phyloP scores from a whole-genome alignment of 2,797 vertebrate genomes.

The Microctenopoma stevenorrisi region DNA sequence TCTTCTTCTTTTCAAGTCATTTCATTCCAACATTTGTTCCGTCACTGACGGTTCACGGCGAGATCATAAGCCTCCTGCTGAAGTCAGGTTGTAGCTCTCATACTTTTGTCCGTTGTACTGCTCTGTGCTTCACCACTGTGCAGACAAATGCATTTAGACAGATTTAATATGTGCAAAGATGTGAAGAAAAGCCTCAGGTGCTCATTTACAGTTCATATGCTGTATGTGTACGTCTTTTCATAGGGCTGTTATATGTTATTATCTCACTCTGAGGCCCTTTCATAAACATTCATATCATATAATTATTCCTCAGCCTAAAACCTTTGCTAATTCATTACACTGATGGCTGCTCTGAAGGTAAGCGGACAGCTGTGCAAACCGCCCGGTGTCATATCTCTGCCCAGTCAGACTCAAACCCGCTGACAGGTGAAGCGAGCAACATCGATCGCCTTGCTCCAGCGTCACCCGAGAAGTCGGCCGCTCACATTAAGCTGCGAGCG shows the following conservation, averaged over 20 bases:
- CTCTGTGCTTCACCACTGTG: constrained; percentile 1
- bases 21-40: constrained; percentile 7
- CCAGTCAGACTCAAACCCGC: no score
- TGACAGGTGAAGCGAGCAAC: no score
- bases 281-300: constrained; percentile 8
- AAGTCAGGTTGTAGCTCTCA: constrained; percentile 2
- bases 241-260: not conserved
- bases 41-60: not conserved
- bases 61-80: constrained; percentile 13
- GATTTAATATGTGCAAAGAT: constrained; percentile 30
- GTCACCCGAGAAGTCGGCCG: no score
- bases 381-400: no score
- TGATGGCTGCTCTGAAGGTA: no score
- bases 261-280: not conserved
- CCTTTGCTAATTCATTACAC: no score
- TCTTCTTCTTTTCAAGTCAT: constrained; percentile 1
- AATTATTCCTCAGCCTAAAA: not conserved
- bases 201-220: constrained; percentile 12
- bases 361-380: no score
- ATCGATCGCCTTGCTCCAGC: no score
- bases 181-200: constrained; percentile 17
- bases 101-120: not conserved
- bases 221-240: not conserved
- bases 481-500: no score
- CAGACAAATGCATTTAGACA: constrained; percentile 24